Conservation (phyloP, 2,113 vertebrate species). For the Corythornis cristatus region DNA sequence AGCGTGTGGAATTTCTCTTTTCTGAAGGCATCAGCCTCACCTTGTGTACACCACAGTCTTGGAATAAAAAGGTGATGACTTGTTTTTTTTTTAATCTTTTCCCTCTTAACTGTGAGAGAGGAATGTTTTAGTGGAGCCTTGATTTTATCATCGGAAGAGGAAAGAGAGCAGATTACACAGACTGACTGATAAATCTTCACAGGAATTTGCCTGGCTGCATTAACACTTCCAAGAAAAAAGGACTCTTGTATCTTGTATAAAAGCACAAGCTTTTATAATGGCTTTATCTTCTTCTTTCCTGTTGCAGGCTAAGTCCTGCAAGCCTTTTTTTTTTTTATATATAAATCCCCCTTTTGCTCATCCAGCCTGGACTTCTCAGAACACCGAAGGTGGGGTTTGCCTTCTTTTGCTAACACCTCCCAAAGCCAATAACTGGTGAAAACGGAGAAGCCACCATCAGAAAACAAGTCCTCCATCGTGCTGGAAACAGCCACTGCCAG, state of each 20-base stretch:
- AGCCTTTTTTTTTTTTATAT: background rate
- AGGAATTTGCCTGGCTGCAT: constrained; percentile 24
- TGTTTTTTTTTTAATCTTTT: background rate
- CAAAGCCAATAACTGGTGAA: background rate
- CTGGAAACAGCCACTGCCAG: constrained; percentile 5
- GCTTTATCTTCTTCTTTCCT: constrained; percentile 38
- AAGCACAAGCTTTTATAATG: constrained; percentile 36
- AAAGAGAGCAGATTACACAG: background rate
- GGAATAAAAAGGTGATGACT: background rate
- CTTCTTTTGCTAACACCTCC: background rate
- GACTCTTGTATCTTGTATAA: constrained; percentile 15
- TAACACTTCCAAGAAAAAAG: constrained; percentile 38
- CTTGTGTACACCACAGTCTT: background rate
- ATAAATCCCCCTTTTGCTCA: background rate
- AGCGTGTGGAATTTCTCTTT: background rate
- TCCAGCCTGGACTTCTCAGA: constrained; percentile 14
- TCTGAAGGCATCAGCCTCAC: background rate
- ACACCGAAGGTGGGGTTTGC: background rate
- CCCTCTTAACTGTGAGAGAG: background rate
- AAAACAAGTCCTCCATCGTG: background rate
- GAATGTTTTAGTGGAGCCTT: background rate
- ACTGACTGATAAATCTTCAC: constrained; percentile 44
- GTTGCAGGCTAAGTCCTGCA: constrained; percentile 28
- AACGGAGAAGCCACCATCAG: background rate
- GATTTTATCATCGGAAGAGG: constrained; percentile 16